Evolutionary conservation across 2,113 vertebrate genomes (phyloP).

Genomic region (Oreocharis arfaki): DNA sequence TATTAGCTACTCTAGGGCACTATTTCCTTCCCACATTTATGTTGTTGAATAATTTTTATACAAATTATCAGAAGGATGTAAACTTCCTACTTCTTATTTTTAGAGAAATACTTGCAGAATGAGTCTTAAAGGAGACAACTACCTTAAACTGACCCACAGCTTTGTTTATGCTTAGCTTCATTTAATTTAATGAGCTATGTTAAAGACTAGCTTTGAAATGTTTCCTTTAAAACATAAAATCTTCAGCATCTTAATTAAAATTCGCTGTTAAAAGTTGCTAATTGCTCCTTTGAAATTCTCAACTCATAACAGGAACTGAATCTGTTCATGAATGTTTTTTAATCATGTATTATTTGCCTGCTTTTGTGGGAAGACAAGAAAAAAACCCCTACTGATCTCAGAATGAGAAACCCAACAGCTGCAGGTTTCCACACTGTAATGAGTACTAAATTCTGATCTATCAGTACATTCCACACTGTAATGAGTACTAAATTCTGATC

Average conservation of each 20-base stretch:
- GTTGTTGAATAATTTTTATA: neutral
- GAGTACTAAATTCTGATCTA: neutral
- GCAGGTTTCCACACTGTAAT: neutral
- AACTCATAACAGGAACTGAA: neutral
- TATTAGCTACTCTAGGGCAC: neutral
- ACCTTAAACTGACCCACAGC: neutral
- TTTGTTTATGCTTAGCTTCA: neutral
- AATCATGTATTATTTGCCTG: neutral
- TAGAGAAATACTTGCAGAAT: neutral
- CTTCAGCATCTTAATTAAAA: neutral
- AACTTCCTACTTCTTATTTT: neutral
- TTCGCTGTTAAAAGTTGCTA: neutral
- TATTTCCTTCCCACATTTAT: neutral
- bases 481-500: neutral
- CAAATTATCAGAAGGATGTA: neutral
- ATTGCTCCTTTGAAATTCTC: neutral
- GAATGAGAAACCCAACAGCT: neutral
- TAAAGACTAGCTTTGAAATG: neutral
- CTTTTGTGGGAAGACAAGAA: neutral
- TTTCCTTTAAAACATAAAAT: neutral
- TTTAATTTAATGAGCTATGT: neutral
- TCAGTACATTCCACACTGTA: neutral
- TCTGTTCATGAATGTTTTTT: neutral
- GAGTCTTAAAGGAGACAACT: neutral
- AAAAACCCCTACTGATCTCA: neutral